Evolutionary conservation across 2,888 invertebrate genomes (phyloP).

Genomic region (Drosophila merina): DNA sequence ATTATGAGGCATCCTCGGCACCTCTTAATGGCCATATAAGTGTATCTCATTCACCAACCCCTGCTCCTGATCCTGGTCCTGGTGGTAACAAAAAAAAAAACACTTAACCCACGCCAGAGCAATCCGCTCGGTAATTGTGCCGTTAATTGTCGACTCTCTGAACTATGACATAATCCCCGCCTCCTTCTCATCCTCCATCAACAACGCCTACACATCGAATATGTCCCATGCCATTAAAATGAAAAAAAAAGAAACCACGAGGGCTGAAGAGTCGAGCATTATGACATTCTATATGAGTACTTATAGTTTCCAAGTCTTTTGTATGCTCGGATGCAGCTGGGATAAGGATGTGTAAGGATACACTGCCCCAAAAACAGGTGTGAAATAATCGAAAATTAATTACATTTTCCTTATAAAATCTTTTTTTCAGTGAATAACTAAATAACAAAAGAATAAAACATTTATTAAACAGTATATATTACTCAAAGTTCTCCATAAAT

Average conservation of each 20-base stretch:
- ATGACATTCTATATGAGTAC: slow-evolving; percentile 34
- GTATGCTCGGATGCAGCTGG: neutral
- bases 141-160: slow-evolving; percentile 73
- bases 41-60: slow-evolving; percentile 51
- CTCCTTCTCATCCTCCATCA: slow-evolving; percentile 1
- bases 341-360: slow-evolving; percentile 2
- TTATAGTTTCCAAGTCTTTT: slow-evolving; percentile 34
- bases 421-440: no score
- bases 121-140: slow-evolving; percentile 69
- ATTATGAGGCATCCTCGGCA: slow-evolving; percentile 59
- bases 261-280: slow-evolving; percentile 29
- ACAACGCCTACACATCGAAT: slow-evolving; percentile 23
- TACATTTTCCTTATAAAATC: no score
- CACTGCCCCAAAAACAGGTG: slow-evolving; percentile 20
- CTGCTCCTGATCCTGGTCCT: slow-evolving; percentile 43
- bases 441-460: no score
- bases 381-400: neutral
- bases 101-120: slow-evolving; percentile 60
- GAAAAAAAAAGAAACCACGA: slow-evolving; percentile 22
- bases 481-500: no score
- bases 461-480: no score
- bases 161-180: slow-evolving; percentile 52
- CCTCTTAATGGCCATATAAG: slow-evolving; percentile 56
- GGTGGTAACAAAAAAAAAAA: slow-evolving; percentile 46
- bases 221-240: slow-evolving; percentile 41